phyloP scores from a whole-genome alignment of 2,797 vertebrate genomes.

The Amblyopsis hoosieri region DNA sequence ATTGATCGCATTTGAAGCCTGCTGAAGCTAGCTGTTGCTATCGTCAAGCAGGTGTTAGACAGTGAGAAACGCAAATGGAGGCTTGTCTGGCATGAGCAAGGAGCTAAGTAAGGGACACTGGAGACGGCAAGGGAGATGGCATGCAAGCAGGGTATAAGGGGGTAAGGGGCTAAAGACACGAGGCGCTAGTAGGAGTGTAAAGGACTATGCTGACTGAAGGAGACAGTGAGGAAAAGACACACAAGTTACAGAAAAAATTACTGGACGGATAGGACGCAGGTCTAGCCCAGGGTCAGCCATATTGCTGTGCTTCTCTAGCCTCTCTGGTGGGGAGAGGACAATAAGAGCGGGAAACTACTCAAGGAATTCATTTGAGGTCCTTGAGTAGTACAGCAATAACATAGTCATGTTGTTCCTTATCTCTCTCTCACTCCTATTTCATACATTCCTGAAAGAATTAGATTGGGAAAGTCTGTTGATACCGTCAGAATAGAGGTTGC shows the following conservation, averaged over 20 bases:
- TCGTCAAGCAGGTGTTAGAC: not conserved
- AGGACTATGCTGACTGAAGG: conserved; percentile 35
- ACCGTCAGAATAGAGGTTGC: no score
- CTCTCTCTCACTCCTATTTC: not conserved
- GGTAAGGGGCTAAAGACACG: conserved; percentile 15
- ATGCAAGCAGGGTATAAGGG: conserved; percentile 10
- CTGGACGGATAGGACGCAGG: conserved; percentile 9
- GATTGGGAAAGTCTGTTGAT: not conserved
- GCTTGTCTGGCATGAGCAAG: conserved; percentile 28
- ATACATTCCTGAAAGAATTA: not conserved
- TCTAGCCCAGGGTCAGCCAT: not conserved
- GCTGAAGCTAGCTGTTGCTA: not conserved
- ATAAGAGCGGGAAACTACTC: conserved; percentile 3
- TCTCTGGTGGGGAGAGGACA: conserved; percentile 1
- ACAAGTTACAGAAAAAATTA: conserved; percentile 18
- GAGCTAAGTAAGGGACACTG: conserved; percentile 6
- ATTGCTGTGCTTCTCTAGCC: not conserved
- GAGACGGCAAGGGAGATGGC: conserved; percentile 9
- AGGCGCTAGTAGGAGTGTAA: conserved; percentile 2
- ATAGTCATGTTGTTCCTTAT: not conserved
- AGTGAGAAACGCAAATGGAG: conserved; percentile 31
- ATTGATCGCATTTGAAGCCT: conserved; percentile 32
- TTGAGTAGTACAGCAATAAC: not conserved
- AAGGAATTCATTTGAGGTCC: not conserved
- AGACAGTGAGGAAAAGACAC: conserved; percentile 23